A percentile compares a stretch with the other conserved stretches of the same genome.
These are phyloP conservation scores for Chloebia gouldiae DNA, from an alignment of 2,113 vertebrate species.

Conservation along the genomic window DNA sequence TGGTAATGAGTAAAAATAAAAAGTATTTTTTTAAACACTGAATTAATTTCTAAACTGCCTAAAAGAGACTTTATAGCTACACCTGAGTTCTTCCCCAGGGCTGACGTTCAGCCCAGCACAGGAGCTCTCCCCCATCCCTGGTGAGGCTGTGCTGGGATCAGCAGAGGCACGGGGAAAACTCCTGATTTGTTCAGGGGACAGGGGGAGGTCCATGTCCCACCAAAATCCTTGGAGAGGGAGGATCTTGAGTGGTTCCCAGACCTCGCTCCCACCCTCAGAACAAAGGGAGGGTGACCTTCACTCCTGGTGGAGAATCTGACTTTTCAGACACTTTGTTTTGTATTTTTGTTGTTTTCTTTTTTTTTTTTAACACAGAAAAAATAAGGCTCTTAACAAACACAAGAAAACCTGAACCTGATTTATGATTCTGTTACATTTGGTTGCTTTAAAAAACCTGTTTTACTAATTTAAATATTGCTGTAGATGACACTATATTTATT, in stretches of 20 bases:
- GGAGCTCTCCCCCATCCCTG: neutral
- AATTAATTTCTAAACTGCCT: constrained; percentile 43
- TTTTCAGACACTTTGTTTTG: neutral
- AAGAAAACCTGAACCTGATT: neutral
- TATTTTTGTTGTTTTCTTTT: neutral
- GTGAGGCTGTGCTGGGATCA: neutral
- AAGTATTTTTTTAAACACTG: constrained; percentile 47
- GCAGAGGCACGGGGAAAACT: fast-evolving
- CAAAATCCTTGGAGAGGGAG: neutral
- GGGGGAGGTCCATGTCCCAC: neutral
- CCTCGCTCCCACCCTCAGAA: neutral
- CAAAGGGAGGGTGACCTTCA: neutral
- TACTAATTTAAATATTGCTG: constrained; percentile 44
- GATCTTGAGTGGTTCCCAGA: neutral
- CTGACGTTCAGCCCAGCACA: fast-evolving
- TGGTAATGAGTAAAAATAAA: neutral
- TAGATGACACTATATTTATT: constrained; percentile 55
- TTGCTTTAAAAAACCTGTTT: constrained; percentile 13
- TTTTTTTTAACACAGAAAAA: neutral
- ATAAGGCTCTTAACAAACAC: neutral
- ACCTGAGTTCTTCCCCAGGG: neutral
- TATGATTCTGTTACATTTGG: constrained; percentile 31
- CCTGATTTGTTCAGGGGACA: neutral
- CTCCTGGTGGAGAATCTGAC: neutral
- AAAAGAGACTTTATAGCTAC: neutral